Conservation (phyloP, 1,140 invertebrate genomes). For the Eciton burchellii region DNA sequence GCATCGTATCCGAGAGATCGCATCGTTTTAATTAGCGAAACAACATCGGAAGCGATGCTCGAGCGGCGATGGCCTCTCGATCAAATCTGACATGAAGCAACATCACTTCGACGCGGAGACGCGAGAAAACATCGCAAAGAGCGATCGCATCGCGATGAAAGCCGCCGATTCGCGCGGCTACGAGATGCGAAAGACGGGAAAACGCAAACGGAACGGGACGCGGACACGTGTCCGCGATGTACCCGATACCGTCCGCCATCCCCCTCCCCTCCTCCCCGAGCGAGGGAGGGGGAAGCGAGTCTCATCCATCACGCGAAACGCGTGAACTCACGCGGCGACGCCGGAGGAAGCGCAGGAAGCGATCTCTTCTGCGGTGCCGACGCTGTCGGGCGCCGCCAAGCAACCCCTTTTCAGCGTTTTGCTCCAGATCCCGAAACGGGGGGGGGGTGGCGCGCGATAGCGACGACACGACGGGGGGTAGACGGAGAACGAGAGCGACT, state of each 20-base stretch:
- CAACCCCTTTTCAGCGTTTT: constrained; percentile 64
- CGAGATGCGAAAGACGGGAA: constrained; percentile 4
- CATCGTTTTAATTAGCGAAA: constrained; percentile 58
- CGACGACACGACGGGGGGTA: constrained; percentile 38
- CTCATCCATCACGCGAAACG: constrained; percentile 68
- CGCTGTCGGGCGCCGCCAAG: constrained; percentile 36
- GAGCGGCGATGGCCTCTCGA: neutral
- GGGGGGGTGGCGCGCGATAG: neutral
- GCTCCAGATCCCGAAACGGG: constrained; percentile 34
- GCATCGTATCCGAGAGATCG: constrained; percentile 23
- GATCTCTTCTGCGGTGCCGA: constrained; percentile 63
- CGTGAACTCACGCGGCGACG: constrained; percentile 39
- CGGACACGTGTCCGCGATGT: constrained; percentile 47
- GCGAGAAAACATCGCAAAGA: constrained; percentile 29
- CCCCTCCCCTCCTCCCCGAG: neutral
- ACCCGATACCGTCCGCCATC: constrained; percentile 29
- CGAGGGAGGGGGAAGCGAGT: neutral
- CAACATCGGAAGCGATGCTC: constrained; percentile 35
- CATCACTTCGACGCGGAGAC: constrained; percentile 7
- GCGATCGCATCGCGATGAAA: constrained; percentile 48
- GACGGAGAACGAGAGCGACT: constrained; percentile 61
- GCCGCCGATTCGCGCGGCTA: neutral
- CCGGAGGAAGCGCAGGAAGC: neutral
- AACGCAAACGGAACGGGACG: constrained; percentile 44
- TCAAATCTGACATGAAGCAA: constrained; percentile 41